Evolutionary conservation across 2,113 vertebrate genomes (phyloP).

Genomic region (Globicephala melas): DNA sequence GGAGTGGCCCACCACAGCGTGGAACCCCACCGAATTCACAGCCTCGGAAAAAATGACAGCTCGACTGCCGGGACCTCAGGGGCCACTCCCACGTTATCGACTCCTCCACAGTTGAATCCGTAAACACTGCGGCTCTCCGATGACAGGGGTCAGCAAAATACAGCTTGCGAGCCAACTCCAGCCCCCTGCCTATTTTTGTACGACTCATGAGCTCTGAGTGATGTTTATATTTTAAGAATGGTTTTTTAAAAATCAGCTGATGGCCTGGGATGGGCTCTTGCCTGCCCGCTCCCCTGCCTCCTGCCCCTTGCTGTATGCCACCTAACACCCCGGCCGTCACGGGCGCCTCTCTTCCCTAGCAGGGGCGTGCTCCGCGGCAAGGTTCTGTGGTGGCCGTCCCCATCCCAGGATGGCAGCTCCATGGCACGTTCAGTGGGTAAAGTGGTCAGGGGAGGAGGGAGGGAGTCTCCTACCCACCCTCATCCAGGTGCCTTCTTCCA

Average conservation of each 20-base stretch:
- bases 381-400: neutral
- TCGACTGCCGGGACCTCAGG: rapidly evolving
- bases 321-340: neutral
- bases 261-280: neutral
- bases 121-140: neutral
- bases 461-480: neutral
- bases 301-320: neutral
- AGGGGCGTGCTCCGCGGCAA: neutral
- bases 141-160: no score
- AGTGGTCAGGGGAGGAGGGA: no score
- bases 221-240: neutral
- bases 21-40: rapidly evolving
- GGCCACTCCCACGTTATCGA: neutral
- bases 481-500: neutral
- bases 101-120: neutral
- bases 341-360: neutral
- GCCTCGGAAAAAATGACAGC: neutral
- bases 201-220: neutral
- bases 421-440: no score
- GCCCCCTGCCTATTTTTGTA: neutral
- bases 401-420: neutral
- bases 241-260: neutral
- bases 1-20: neutral
- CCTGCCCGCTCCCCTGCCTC: neutral
- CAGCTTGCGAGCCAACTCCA: neutral